Conservation (phyloP, 2,797 vertebrate species). For the Liasis olivaceus region DNA sequence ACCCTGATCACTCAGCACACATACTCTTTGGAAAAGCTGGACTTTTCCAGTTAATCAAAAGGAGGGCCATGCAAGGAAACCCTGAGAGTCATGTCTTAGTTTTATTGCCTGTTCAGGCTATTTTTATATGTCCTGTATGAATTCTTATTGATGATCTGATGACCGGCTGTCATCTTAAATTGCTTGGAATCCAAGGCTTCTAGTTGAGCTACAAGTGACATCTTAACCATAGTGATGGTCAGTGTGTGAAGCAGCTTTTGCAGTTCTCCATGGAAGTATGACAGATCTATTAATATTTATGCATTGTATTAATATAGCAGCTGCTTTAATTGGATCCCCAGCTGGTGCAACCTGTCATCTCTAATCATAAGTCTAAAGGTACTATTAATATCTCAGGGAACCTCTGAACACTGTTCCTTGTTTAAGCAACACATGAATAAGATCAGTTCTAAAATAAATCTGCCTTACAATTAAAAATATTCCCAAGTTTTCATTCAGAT, state of each 20-base stretch:
- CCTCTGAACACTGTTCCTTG: background rate
- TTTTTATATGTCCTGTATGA: background rate
- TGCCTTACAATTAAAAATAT: background rate
- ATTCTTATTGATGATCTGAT: background rate
- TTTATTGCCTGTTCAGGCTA: constrained; percentile 10
- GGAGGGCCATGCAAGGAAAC: background rate
- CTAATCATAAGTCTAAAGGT: background rate
- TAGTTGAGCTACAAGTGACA: constrained; percentile 2
- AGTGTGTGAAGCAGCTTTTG: background rate
- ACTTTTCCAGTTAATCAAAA: background rate
- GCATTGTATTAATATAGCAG: constrained; percentile 2
- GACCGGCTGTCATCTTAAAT: constrained; percentile 12
- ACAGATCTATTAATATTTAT: constrained; percentile 21
- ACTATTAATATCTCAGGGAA: background rate
- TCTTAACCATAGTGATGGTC: background rate
- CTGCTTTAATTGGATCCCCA: constrained; percentile 14
- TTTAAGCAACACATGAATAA: background rate
- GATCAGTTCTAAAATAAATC: background rate
- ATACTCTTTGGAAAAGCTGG: background rate
- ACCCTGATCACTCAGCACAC: background rate
- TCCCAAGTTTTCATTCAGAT: background rate
- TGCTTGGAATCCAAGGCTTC: constrained; percentile 11
- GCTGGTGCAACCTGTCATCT: constrained; percentile 11
- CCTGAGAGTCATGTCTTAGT: background rate
- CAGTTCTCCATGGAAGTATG: background rate